Evolutionary conservation across 2,113 vertebrate species (phyloP).

Genomic region (Nesoenas mayeri): DNA sequence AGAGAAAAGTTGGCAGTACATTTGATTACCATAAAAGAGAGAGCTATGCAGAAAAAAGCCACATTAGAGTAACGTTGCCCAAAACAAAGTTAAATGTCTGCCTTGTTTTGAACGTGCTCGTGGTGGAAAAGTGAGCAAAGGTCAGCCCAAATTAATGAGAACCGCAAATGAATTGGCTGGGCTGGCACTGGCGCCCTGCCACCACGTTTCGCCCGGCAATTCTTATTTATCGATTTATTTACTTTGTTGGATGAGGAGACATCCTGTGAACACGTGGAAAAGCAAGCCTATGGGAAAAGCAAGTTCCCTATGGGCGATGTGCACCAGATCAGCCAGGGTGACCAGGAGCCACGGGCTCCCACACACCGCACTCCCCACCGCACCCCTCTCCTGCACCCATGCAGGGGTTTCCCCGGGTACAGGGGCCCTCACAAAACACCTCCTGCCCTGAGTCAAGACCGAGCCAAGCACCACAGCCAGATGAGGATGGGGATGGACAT

Average conservation of each 20-base stretch:
- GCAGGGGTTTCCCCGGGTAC: accelerated
- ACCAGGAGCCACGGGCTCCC: accelerated
- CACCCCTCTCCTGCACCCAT: background rate
- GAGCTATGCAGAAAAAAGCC: slow-evolving; percentile 74
- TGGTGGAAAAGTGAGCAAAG: slow-evolving; percentile 66
- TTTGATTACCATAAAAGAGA: slow-evolving; percentile 81
- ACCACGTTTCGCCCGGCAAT: background rate
- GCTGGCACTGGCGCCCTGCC: slow-evolving; percentile 22
- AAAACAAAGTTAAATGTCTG: slow-evolving; percentile 77
- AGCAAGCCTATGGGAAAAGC: no score
- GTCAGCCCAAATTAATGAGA: slow-evolving; percentile 66
- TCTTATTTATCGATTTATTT: slow-evolving; percentile 31
- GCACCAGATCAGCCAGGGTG: accelerated
- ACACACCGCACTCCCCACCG: accelerated
- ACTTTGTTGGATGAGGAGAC: slow-evolving; percentile 23
- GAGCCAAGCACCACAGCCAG: background rate
- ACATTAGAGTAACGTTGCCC: slow-evolving; percentile 73
- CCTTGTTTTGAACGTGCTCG: slow-evolving; percentile 64
- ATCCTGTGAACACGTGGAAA: slow-evolving; percentile 12
- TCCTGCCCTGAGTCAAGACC: background rate
- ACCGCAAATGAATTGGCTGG: slow-evolving; percentile 60
- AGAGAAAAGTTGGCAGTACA: slow-evolving; percentile 79
- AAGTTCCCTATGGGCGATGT: background rate
- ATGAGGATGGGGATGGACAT: background rate
- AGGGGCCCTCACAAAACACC: background rate